A percentile compares a stretch with the other conserved stretches of the same genome.
phyloP scores from a whole-genome alignment of 1,140 invertebrate genomes.

The Nylanderia fulva region DNA sequence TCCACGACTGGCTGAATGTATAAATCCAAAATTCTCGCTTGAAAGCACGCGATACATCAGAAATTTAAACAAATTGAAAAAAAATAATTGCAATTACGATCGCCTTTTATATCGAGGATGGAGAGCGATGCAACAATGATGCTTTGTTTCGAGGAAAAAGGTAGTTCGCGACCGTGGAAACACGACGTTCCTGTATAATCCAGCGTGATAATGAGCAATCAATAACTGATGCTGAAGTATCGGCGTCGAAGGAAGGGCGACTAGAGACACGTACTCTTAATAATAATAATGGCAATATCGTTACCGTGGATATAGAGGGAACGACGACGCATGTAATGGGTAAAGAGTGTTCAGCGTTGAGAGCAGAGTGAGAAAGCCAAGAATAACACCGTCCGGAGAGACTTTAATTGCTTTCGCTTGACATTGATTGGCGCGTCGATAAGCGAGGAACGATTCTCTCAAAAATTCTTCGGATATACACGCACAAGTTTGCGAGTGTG shows the following conservation, averaged over 20 bases:
- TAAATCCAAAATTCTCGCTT: not conserved
- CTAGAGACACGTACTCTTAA: not conserved
- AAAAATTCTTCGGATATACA: not conserved
- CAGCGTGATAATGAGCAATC: constrained; percentile 43
- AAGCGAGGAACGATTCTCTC: not conserved
- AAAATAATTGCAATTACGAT: not conserved
- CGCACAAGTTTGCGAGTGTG: too few species aligned
- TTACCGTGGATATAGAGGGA: not conserved
- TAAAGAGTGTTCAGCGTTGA: not conserved
- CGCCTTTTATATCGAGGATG: not conserved
- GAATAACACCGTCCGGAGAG: constrained; percentile 3
- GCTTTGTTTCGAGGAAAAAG: constrained; percentile 13
- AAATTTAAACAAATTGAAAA: too few species aligned
- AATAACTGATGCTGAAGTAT: constrained; percentile 54
- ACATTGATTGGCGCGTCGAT: not conserved
- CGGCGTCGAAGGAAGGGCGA: constrained; percentile 8
- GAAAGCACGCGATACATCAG: not conserved
- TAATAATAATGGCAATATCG: constrained; percentile 34
- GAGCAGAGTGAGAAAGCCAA: not conserved
- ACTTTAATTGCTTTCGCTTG: not conserved
- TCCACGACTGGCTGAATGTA: not conserved
- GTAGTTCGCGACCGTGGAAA: not conserved
- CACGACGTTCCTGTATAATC: constrained; percentile 46
- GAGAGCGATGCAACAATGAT: not conserved
- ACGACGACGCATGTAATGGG: not conserved